Conservation (phyloP, 1,140 invertebrate species). For the Mycetomoellerius zeteki region DNA sequence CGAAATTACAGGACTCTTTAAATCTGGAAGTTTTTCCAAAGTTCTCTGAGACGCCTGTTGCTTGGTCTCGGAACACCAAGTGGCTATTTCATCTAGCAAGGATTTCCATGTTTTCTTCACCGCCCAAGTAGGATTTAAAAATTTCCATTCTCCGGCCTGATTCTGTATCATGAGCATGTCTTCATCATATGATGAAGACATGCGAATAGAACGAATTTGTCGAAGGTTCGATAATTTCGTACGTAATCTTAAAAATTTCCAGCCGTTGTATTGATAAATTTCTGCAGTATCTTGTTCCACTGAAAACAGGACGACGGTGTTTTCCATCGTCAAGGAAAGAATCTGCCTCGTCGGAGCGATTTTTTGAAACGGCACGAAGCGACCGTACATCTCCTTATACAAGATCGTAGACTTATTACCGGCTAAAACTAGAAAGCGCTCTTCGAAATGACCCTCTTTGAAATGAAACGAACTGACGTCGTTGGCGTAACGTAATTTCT, state of each 20-base stretch:
- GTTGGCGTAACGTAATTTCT: conserved; percentile 61
- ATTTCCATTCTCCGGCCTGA: conserved; percentile 59
- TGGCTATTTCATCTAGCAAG: conserved; percentile 68
- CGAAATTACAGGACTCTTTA: conserved; percentile 61
- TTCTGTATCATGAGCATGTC: conserved; percentile 42
- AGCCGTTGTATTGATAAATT: conserved; percentile 85
- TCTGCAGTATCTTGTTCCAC: conserved; percentile 52
- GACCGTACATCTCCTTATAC: conserved; percentile 81
- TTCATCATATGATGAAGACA: conserved; percentile 19
- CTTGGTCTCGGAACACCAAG: conserved; percentile 72
- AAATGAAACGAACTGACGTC: conserved; percentile 64
- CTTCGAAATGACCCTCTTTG: conserved; percentile 58
- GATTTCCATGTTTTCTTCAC: conserved; percentile 60
- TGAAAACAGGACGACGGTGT: conserved; percentile 66
- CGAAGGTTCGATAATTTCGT: conserved; percentile 56
- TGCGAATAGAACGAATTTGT: conserved; percentile 13
- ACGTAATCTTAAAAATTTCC: conserved; percentile 80
- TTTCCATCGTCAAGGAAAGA: conserved; percentile 44
- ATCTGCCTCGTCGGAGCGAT: conserved; percentile 65
- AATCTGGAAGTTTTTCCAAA: conserved; percentile 23
- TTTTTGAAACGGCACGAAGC: conserved; percentile 85
- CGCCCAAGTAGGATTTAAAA: conserved; percentile 65
- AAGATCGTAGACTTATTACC: conserved; percentile 72
- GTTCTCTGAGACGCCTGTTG: conserved; percentile 45
- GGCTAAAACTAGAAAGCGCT: conserved; percentile 72